Base-by-base conservation (phyloP, 2,797 vertebrate species). In the Rhinatrema bivittatum region DNA sequence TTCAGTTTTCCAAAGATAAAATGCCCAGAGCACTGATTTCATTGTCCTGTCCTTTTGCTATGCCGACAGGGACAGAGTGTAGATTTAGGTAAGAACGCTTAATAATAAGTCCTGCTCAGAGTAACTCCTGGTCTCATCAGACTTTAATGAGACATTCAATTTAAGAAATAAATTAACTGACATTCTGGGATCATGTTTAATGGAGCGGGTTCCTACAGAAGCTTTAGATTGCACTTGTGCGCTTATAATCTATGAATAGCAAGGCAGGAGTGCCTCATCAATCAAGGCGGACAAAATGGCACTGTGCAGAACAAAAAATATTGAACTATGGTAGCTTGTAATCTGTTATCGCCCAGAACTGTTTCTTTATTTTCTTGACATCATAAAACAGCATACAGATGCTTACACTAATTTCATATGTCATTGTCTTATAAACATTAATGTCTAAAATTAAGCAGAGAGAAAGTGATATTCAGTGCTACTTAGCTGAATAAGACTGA, bases 91-190 rank as follows among this genome's bases (percentile, higher is more conserved):
- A 73, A 66, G 56, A 42, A 25, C 57, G 58, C 62, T 74, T 62
- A 64, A 75, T 31, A 74, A 74, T 43, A 62, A 65, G 59, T 63
- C 60, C 61, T 68, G 68, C 59, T 63, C 60, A 60, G 52, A 63
- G 72, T 58, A 70, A 68, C 76, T 77, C 62, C 62, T 79, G 69
- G 72, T 66, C 72, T 86, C 74, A 86, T 87, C 83, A 79, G 56
- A 57, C 51, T 62, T 70, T 68, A 85, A 84, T 71, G 78, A 84
- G 72, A 84, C 72, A 79, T 73, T 85, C 59, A 59, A 79, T 60
- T 58, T 47, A 68, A 46, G 70, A 81, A 72, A 80, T 74, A 84
- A 87, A 88, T 86, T 85, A 85, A 83, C 73, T 74, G 70, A 58
- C 64, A 75, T 53, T 53, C 30, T 8, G 3, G 45, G 30, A 51